Evolutionary conservation across 1,140 invertebrate genomes (phyloP).

Genomic region (Stenopsyche tienmushanensis): DNA sequence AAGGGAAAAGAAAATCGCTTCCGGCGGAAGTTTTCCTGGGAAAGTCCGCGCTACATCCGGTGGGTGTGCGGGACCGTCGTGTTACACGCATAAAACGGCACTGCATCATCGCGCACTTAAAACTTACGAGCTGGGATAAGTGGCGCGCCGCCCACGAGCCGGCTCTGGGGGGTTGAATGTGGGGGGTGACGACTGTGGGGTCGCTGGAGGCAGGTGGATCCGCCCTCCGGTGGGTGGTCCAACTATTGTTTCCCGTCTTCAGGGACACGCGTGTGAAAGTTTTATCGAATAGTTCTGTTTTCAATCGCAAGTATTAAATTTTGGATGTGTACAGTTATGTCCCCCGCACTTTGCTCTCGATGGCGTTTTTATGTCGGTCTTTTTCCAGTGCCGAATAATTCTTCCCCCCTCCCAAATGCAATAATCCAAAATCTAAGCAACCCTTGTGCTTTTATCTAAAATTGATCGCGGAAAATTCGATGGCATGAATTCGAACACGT

Average conservation of each 20-base stretch:
- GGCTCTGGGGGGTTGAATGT: not conserved
- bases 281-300: conserved; percentile 35
- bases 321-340: conserved; percentile 21
- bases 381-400: too few relatives aligned
- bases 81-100: conserved; percentile 30
- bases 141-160: conserved; percentile 16
- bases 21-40: not conserved
- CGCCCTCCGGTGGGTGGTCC: conserved; percentile 16
- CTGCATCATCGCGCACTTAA: conserved; percentile 35
- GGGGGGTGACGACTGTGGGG: not conserved
- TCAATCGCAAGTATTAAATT: conserved; percentile 33
- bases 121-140: conserved; percentile 32
- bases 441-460: too few relatives aligned
- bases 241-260: conserved; percentile 32
- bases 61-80: too few relatives aligned
- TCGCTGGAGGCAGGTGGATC: not conserved
- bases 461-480: too few relatives aligned
- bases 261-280: conserved; percentile 30
- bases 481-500: too few relatives aligned
- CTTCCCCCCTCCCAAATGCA: too few relatives aligned
- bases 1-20: not conserved
- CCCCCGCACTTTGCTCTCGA: not conserved
- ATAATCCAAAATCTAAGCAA: too few relatives aligned
- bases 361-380: not conserved
- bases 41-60: not conserved